A percentile compares a stretch with the other conserved stretches of the same genome.
Evolutionary conservation across 2,113 vertebrate genomes (phyloP).

Genomic region (Anoura caudifer): DNA sequence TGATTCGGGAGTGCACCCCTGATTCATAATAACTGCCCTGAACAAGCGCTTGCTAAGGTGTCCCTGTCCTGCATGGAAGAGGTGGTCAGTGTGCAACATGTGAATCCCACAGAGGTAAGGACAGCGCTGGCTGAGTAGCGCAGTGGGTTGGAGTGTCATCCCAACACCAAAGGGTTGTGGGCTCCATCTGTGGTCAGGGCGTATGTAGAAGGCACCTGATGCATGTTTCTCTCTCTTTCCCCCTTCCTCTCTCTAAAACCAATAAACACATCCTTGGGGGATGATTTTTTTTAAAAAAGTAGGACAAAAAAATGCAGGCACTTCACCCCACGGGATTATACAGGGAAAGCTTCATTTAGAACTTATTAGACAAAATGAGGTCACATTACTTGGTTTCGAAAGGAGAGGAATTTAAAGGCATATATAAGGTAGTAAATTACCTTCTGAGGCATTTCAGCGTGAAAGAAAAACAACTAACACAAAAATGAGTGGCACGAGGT

Average conservation of each 20-base stretch:
- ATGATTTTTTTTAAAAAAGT: no score
- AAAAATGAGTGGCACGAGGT: neutral
- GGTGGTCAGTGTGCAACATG: neutral
- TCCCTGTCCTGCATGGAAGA: neutral
- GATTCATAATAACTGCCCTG: neutral
- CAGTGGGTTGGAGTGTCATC: no score
- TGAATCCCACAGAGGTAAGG: neutral
- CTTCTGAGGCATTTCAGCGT: neutral
- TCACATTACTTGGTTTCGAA: neutral
- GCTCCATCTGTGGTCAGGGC: no score
- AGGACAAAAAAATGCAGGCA: neutral
- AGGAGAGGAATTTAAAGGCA: neutral
- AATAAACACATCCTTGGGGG: no score
- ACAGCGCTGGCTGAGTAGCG: rapidly evolving
- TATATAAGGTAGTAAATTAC: neutral
- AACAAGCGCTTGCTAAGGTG: neutral
- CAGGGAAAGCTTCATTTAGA: neutral
- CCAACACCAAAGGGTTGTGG: no score
- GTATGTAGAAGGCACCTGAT: no score
- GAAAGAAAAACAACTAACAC: neutral
- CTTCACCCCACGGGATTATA: neutral
- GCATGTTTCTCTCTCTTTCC: no score
- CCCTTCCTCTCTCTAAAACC: no score
- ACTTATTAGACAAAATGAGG: neutral
- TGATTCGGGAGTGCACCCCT: neutral